Conservation (phyloP, 1,140 invertebrate species). For the Sitodiplosis mosellana region DNA sequence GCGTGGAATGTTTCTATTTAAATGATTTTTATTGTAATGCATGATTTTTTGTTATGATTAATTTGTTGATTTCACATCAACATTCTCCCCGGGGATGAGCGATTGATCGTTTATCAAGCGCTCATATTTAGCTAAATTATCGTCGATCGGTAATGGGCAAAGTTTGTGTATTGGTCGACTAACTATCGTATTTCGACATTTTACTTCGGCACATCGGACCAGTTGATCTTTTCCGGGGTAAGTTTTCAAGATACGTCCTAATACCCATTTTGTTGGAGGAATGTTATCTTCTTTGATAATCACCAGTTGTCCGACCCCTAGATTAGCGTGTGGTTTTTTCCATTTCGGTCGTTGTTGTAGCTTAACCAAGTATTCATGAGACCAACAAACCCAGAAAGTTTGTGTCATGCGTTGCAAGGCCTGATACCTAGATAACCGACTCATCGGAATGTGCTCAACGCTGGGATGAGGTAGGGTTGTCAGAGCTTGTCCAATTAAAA, state of each 20-base stretch:
- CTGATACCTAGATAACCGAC: slow-evolving; percentile 8
- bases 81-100: too few relatives aligned
- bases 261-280: slow-evolving; percentile 8
- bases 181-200: slow-evolving; percentile 8
- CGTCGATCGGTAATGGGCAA: slow-evolving; percentile 9
- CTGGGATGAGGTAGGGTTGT: slow-evolving; percentile 4
- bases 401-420: slow-evolving; percentile 9
- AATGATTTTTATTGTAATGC: too few relatives aligned
- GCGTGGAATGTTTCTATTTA: too few relatives aligned
- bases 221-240: slow-evolving; percentile 8
- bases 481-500: slow-evolving; percentile 10
- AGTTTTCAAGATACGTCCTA: slow-evolving; percentile 6
- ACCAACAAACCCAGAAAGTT: slow-evolving; percentile 9
- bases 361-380: slow-evolving; percentile 13
- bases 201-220: slow-evolving; percentile 7
- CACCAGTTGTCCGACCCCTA: slow-evolving; percentile 2
- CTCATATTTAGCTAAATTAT: background rate
- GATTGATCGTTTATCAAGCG: background rate
- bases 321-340: background rate
- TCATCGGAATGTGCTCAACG: background rate
- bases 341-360: slow-evolving; percentile 15
- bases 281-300: slow-evolving; percentile 6
- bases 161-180: slow-evolving; percentile 10
- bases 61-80: too few relatives aligned
- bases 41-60: too few relatives aligned